Percentiles rank a stretch among this genome's conserved stretches.
Conservation (phyloP, 2,797 vertebrate species). For the Amphiprion clarkii region DNA sequence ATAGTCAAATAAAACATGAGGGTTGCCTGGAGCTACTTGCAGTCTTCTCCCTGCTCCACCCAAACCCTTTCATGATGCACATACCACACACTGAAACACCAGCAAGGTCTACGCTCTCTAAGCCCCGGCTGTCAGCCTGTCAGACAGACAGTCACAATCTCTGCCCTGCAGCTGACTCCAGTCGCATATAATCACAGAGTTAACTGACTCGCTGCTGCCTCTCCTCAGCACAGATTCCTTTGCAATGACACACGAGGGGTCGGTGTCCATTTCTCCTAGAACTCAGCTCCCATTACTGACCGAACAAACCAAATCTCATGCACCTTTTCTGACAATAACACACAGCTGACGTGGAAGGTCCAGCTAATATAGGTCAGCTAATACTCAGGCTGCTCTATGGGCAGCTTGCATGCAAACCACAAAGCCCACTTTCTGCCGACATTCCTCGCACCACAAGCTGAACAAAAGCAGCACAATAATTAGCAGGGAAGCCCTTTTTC, state of each 20-base stretch:
- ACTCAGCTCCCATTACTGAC: constrained; percentile 25
- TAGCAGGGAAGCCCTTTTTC: constrained; percentile 42
- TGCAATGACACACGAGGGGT: constrained; percentile 63
- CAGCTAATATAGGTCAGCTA: constrained; percentile 60
- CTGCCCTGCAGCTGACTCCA: constrained; percentile 81
- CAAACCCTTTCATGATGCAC: constrained; percentile 50
- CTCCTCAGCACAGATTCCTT: constrained; percentile 64
- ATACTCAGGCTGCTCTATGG: constrained; percentile 34
- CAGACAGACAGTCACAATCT: constrained; percentile 70
- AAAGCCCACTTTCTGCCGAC: constrained; percentile 52
- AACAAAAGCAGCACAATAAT: constrained; percentile 61
- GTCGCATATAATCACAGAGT: constrained; percentile 65
- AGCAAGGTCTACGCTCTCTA: constrained; percentile 60
- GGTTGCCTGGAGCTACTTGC: constrained; percentile 35
- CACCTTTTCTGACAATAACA: constrained; percentile 10
- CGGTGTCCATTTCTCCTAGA: constrained; percentile 33
- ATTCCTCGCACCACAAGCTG: constrained; percentile 52
- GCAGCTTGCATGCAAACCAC: constrained; percentile 20
- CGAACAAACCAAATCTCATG: constrained; percentile 19
- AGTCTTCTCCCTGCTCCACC: constrained; percentile 58
- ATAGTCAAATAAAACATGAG: constrained; percentile 68
- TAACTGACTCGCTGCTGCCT: constrained; percentile 61
- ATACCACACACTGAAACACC: constrained; percentile 32
- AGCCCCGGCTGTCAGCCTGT: constrained; percentile 72
- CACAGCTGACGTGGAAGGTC: constrained; percentile 37